These are phyloP conservation scores for Tympanoctomys barrerae DNA, from an alignment of 2,797 vertebrate genomes.

Conservation along the genomic window DNA sequence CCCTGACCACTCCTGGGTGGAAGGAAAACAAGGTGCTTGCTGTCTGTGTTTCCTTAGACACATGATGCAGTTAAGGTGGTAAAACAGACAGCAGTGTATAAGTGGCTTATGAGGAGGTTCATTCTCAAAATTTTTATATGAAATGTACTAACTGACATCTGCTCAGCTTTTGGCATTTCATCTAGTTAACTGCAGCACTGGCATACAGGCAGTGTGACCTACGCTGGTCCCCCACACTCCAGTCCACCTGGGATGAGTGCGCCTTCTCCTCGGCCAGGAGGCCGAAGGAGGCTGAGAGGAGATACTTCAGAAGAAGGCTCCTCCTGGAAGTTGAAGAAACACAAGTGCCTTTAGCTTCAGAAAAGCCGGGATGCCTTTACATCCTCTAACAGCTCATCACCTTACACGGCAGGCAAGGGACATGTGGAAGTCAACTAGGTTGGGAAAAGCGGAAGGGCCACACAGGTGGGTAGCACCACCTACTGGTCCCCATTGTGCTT, in stretches of 20 bases:
- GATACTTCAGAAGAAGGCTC: neutral
- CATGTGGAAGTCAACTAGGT: neutral
- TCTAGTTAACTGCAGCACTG: neutral
- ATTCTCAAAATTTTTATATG: neutral
- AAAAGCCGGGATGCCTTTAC: neutral
- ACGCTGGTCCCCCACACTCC: neutral
- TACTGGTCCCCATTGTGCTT: neutral
- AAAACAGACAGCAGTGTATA: neutral
- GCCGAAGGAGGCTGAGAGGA: neutral
- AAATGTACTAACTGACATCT: neutral
- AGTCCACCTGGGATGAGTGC: neutral
- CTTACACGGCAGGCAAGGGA: neutral
- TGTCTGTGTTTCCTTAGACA: constrained; percentile 13
- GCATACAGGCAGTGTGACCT: neutral
- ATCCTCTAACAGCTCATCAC: neutral
- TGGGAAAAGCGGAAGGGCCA: neutral
- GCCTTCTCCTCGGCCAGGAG: neutral
- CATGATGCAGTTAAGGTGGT: accelerated
- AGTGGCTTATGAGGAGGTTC: neutral
- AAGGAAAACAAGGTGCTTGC: neutral
- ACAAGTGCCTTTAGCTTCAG: neutral
- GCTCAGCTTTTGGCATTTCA: neutral
- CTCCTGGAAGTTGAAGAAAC: neutral
- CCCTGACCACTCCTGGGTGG: neutral
- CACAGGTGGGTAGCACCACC: no score